These are phyloP conservation scores for Hemichromis elongatus DNA, from an alignment of 2,113 vertebrate genomes.

Conservation along the genomic window DNA sequence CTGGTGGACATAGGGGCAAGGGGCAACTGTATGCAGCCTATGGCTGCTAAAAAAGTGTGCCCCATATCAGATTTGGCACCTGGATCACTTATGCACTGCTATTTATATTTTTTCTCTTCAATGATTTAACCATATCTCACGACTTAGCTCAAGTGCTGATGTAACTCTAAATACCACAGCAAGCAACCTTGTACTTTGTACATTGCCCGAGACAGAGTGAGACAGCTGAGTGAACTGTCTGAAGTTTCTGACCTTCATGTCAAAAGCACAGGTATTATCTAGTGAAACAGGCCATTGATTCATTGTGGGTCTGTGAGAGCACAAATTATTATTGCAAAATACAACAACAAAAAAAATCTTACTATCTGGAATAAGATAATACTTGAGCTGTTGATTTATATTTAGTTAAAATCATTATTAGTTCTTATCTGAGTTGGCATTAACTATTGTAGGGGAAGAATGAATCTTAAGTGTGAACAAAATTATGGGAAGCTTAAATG, in stretches of 20 bases:
- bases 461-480: not conserved
- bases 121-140: not conserved
- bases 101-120: not conserved
- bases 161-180: not conserved
- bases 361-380: not conserved
- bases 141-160: not conserved
- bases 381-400: not conserved
- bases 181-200: not conserved
- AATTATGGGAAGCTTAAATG: not conserved
- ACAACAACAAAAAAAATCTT: not conserved
- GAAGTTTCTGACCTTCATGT: not conserved
- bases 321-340: not conserved
- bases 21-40: not conserved
- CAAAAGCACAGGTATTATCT: not conserved
- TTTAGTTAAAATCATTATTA: not conserved
- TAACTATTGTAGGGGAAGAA: not conserved
- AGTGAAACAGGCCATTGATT: not conserved
- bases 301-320: not conserved
- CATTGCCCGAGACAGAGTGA: not conserved
- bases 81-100: not conserved
- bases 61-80: not conserved
- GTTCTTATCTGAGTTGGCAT: not conserved
- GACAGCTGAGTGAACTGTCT: not conserved
- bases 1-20: not conserved
- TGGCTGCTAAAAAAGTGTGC: not conserved